These are phyloP conservation scores for Halyomorpha halys DNA, from an alignment of 1,140 invertebrate genomes.

Conservation along the genomic window DNA sequence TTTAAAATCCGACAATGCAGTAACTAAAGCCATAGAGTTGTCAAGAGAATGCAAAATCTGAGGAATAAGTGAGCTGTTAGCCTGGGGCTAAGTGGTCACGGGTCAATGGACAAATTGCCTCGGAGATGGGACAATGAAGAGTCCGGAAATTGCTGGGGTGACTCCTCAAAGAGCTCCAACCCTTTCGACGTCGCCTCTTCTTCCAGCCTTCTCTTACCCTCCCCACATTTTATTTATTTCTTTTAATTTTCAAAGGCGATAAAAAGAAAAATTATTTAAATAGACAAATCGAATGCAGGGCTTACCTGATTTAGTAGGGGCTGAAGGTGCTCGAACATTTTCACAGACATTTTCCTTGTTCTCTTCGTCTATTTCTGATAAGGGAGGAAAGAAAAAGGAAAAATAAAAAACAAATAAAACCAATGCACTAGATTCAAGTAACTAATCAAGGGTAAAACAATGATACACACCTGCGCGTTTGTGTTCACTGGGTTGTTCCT, in stretches of 20 bases:
- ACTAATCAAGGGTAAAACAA: not conserved
- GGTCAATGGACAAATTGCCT: not conserved
- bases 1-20: too few species aligned
- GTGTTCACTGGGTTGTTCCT: not conserved
- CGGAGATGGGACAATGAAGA: conserved; percentile 10
- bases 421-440: not conserved
- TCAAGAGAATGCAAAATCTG: too few species aligned
- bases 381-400: conserved; percentile 20
- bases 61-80: not conserved
- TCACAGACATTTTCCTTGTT: conserved; percentile 27
- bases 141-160: conserved; percentile 8
- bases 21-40: too few species aligned
- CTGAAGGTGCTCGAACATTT: not conserved
- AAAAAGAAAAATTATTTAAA: too few species aligned
- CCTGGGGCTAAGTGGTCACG: conserved; percentile 3
- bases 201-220: not conserved
- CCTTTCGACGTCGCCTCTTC: not conserved
- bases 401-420: conserved; percentile 18
- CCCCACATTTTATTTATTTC: not conserved
- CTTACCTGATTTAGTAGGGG: conserved; percentile 18
- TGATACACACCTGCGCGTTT: conserved; percentile 9
- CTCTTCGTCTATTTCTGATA: conserved; percentile 27
- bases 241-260: not conserved
- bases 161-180: conserved; percentile 3
- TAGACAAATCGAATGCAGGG: too few species aligned